Evolutionary conservation across 2,113 vertebrate species (phyloP).

Genomic region (Paratilapia polleni): DNA sequence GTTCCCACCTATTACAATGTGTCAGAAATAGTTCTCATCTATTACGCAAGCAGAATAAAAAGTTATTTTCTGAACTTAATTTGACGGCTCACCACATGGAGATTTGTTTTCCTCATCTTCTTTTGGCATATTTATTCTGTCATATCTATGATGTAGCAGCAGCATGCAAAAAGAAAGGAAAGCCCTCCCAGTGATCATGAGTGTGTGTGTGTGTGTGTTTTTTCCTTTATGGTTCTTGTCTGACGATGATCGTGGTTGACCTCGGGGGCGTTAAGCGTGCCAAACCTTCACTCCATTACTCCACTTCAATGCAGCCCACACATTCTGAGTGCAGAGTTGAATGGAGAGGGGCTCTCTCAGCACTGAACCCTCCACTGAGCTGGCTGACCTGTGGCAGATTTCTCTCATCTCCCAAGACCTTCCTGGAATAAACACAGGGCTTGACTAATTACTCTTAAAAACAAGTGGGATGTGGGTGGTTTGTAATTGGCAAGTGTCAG

Average conservation of each 20-base stretch:
- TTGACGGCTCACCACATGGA: neutral
- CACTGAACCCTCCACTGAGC: slow-evolving; percentile 67
- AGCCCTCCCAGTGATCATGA: slow-evolving; percentile 28
- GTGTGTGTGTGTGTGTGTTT: neutral
- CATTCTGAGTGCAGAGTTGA: slow-evolving; percentile 47
- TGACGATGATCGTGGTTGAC: slow-evolving; percentile 65
- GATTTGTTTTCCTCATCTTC: neutral
- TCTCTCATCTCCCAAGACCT: slow-evolving; percentile 63
- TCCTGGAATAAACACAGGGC: slow-evolving; percentile 54
- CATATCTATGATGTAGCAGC: slow-evolving; percentile 5
- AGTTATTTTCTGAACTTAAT: neutral
- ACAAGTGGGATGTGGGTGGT: slow-evolving; percentile 72
- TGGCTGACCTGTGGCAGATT: slow-evolving; percentile 68
- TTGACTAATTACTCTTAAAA: slow-evolving; percentile 76
- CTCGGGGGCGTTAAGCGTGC: slow-evolving; percentile 58
- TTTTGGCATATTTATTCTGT: slow-evolving; percentile 21
- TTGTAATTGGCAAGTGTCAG: slow-evolving; percentile 72
- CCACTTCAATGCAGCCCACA: slow-evolving; percentile 72
- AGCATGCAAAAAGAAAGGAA: neutral
- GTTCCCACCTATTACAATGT: slow-evolving; percentile 60
- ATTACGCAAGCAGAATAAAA: slow-evolving; percentile 15
- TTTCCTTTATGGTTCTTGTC: slow-evolving; percentile 41
- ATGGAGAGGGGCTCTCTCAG: slow-evolving; percentile 60
- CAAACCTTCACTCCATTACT: slow-evolving; percentile 63
- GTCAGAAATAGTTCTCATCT: slow-evolving; percentile 39